Conservation (phyloP, 2,888 invertebrate genomes). For the Melinaea menophilus region DNA sequence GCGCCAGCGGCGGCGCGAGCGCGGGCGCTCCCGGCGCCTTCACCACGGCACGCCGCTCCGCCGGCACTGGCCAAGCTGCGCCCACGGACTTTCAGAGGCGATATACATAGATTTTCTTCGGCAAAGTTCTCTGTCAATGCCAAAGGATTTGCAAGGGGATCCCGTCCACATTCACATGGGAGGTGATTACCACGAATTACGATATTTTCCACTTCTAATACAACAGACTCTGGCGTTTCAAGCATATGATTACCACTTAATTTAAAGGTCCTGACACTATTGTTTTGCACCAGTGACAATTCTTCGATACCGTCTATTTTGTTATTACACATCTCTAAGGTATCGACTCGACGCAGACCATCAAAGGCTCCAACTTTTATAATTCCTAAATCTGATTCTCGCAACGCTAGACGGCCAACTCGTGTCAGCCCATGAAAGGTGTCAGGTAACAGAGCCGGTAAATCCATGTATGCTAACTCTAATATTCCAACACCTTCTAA, state of each 20-base stretch:
- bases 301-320: conserved; percentile 90
- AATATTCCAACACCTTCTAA: conserved; percentile 89
- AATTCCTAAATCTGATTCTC: conserved; percentile 89
- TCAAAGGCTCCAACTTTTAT: conserved; percentile 86
- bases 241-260: conserved; percentile 91
- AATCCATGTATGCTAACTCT: conserved; percentile 90
- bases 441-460: conserved; percentile 82
- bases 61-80: conserved; percentile 81
- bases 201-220: conserved; percentile 84
- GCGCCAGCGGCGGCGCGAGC: conserved; percentile 52
- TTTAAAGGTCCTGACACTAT: conserved; percentile 83
- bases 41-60: conserved; percentile 62
- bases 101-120: conserved; percentile 89
- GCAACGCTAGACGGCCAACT: conserved; percentile 85
- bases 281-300: conserved; percentile 83
- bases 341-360: conserved; percentile 84
- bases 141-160: conserved; percentile 85
- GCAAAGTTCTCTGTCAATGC: conserved; percentile 83
- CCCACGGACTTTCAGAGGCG: conserved; percentile 89
- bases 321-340: conserved; percentile 87
- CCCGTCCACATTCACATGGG: conserved; percentile 92
- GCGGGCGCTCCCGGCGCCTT: conserved; percentile 60
- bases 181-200: conserved; percentile 88
- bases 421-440: conserved; percentile 88
- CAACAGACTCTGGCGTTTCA: conserved; percentile 85